These are phyloP conservation scores for Callipepla californica DNA, from an alignment of 2,113 vertebrate species.

Conservation along the genomic window DNA sequence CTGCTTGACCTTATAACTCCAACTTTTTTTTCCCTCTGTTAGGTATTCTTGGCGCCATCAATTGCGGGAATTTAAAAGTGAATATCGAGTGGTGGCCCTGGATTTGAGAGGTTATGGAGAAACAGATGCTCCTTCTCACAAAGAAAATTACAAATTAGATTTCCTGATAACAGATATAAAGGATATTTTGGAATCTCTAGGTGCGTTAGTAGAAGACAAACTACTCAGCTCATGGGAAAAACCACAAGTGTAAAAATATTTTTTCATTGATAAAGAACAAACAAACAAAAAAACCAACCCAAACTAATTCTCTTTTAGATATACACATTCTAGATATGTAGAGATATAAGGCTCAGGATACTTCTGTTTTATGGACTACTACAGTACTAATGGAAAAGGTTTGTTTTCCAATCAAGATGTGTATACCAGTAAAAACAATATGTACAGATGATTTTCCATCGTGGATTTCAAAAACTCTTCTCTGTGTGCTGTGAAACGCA, in stretches of 20 bases:
- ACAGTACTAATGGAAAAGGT: background rate
- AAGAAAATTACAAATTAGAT: conserved; percentile 90
- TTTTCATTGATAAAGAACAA: background rate
- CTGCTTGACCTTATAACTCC: conserved; percentile 36
- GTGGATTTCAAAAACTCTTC: background rate
- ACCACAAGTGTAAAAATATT: background rate
- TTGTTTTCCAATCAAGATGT: background rate
- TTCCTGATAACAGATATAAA: conserved; percentile 93
- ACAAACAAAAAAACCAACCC: background rate
- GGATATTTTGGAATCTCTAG: conserved; percentile 96
- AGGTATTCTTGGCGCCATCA: conserved; percentile 99
- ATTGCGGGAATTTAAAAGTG: conserved; percentile 95
- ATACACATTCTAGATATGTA: background rate
- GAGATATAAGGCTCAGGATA: background rate
- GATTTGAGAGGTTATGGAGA: conserved; percentile 97
- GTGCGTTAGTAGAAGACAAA: conserved; percentile 76
- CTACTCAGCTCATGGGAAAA: background rate
- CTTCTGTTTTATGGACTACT: background rate
- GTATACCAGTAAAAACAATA: background rate
- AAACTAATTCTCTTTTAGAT: background rate
- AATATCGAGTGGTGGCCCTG: conserved; percentile 95
- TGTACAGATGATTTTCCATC: background rate
- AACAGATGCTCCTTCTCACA: conserved; percentile 89
- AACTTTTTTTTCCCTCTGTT: conserved; percentile 10
- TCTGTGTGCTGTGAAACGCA: background rate